phyloP scores from a whole-genome alignment of 37 sponge, comb jelly and placozoan species.

The Cladorhizidae sp. region DNA sequence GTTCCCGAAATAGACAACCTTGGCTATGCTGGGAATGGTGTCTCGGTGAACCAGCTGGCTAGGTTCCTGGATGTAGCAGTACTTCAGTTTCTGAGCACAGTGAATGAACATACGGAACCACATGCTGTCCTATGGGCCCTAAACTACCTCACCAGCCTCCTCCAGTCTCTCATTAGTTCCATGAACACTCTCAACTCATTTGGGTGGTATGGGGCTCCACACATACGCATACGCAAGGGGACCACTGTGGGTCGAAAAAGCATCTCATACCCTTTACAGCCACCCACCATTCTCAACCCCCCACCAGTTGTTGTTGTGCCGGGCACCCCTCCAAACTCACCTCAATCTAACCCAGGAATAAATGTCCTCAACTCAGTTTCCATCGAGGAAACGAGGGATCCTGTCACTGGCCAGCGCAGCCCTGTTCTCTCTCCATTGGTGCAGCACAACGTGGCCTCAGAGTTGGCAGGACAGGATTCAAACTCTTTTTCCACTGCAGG shows the following conservation, averaged over 20 bases:
- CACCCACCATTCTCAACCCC: not conserved
- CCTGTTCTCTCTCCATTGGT: not conserved
- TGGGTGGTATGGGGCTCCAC: constrained; percentile 52
- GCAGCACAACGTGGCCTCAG: no score
- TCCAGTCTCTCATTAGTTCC: constrained; percentile 20
- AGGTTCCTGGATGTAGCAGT: constrained; percentile 65
- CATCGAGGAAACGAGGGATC: not conserved
- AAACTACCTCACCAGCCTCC: constrained; percentile 48
- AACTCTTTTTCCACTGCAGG: no score
- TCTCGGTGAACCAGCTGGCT: constrained; percentile 57
- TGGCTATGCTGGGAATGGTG: not conserved
- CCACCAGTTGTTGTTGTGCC: constrained; percentile 31
- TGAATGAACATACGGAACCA: constrained; percentile 24
- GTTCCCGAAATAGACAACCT: constrained; percentile 7
- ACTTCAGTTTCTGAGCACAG: constrained; percentile 37
- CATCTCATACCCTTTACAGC: not conserved
- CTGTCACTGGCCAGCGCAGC: constrained; percentile 27
- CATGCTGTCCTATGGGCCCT: constrained; percentile 51
- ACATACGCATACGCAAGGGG: constrained; percentile 23
- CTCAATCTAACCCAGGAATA: not conserved
- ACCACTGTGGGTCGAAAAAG: not conserved
- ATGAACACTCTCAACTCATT: constrained; percentile 17
- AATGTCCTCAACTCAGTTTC: not conserved
- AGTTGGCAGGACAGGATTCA: no score
- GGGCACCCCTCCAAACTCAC: constrained; percentile 8